phyloP scores from a whole-genome alignment of 1,140 invertebrate genomes.

The Ditylenchus dipsaci region DNA sequence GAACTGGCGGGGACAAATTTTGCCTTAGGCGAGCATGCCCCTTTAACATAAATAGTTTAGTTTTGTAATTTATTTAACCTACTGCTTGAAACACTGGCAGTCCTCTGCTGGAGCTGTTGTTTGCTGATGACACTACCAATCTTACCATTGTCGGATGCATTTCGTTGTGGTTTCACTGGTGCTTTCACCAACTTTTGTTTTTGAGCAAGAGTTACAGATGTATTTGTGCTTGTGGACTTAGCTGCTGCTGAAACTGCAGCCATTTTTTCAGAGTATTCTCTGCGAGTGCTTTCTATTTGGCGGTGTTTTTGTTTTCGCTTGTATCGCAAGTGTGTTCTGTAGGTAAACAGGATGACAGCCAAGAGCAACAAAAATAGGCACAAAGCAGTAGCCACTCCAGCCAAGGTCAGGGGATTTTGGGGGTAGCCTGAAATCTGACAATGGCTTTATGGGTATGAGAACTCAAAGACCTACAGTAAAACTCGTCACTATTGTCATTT shows the following conservation, averaged over 20 bases:
- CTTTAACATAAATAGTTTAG: too few relatives aligned
- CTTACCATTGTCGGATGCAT: too few relatives aligned
- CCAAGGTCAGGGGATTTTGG: background rate
- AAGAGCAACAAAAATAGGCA: background rate
- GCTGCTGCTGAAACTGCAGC: background rate
- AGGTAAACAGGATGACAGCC: background rate
- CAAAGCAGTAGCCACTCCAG: background rate
- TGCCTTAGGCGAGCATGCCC: too few relatives aligned
- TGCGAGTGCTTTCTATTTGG: background rate
- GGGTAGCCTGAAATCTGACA: background rate
- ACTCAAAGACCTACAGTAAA: constrained; percentile 29
- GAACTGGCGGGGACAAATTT: too few relatives aligned
- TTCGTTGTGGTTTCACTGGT: too few relatives aligned
- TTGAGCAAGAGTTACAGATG: background rate
- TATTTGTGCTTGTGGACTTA: too few relatives aligned
- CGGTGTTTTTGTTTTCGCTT: background rate
- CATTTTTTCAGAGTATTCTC: background rate
- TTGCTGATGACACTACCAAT: too few relatives aligned
- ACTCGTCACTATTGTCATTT: constrained; percentile 47
- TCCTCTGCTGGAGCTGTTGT: too few relatives aligned
- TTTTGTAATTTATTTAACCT: too few relatives aligned
- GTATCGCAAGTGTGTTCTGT: background rate
- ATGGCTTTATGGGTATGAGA: background rate
- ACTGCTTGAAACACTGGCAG: too few relatives aligned
- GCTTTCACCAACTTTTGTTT: too few relatives aligned